These are phyloP conservation scores for Baccha elongata DNA, from an alignment of 2,888 invertebrate genomes.

Conservation along the genomic window DNA sequence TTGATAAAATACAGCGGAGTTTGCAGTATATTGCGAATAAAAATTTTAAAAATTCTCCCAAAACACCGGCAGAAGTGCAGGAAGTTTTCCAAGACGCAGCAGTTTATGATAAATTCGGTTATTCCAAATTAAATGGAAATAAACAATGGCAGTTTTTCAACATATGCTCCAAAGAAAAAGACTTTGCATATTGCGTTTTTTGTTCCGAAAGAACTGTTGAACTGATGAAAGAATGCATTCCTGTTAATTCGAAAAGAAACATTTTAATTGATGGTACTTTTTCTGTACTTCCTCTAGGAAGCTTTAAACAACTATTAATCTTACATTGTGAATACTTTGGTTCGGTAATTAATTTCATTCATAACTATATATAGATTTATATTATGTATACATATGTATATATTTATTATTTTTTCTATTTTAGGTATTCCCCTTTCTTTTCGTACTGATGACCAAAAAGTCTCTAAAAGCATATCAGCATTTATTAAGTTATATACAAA, in stretches of 20 bases:
- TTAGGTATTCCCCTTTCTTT: slow-evolving; percentile 27
- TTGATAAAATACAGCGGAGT: slow-evolving; percentile 48
- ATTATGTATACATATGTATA: neutral
- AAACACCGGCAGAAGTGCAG: slow-evolving; percentile 45
- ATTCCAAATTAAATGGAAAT: slow-evolving; percentile 47
- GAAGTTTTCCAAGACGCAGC: slow-evolving; percentile 49
- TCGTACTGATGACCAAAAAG: no score
- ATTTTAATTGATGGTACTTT: slow-evolving; percentile 52
- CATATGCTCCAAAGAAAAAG: slow-evolving; percentile 38
- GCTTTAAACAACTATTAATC: slow-evolving; percentile 45
- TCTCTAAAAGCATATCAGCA: slow-evolving; percentile 52
- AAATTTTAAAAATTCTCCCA: slow-evolving; percentile 42
- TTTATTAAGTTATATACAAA: slow-evolving; percentile 49
- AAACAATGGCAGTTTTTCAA: slow-evolving; percentile 43
- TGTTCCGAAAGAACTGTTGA: slow-evolving; percentile 35
- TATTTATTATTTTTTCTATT: neutral
- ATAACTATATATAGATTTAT: slow-evolving; percentile 7
- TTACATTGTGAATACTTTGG: no score
- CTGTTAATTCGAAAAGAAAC: slow-evolving; percentile 28
- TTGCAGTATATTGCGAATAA: slow-evolving; percentile 44
- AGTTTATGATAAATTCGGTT: slow-evolving; percentile 47
- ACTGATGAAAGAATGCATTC: slow-evolving; percentile 29
- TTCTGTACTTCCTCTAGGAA: slow-evolving; percentile 43
- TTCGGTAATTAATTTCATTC: slow-evolving; percentile 27
- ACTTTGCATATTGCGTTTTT: slow-evolving; percentile 46